These are phyloP conservation scores for Argyresthia albistria DNA, from an alignment of 2,888 invertebrate species.

Conservation along the genomic window DNA sequence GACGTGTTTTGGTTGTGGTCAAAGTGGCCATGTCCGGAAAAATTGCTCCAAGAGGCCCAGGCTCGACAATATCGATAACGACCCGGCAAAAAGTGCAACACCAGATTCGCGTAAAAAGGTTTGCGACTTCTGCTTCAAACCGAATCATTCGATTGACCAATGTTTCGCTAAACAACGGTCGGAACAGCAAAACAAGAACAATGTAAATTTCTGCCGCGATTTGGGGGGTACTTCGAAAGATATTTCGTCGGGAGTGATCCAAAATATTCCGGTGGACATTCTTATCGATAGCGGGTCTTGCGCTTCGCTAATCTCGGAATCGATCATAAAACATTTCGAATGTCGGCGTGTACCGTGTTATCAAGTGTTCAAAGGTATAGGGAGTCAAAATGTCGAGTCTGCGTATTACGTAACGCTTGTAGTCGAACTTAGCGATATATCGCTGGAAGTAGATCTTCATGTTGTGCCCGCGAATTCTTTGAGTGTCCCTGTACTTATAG, in stretches of 20 bases:
- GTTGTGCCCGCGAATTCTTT: slow-evolving; percentile 11
- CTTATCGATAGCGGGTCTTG: slow-evolving; percentile 9
- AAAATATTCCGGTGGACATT: slow-evolving; percentile 4
- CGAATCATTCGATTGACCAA: background rate
- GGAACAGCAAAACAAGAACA: background rate
- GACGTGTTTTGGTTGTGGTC: background rate
- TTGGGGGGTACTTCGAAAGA: background rate
- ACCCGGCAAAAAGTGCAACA: background rate
- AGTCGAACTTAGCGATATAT: slow-evolving; percentile 13
- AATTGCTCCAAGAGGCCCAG: background rate
- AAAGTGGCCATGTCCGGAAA: background rate
- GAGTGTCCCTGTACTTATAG: slow-evolving; percentile 14
- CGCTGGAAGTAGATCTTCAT: slow-evolving; percentile 15
- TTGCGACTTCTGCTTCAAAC: background rate
- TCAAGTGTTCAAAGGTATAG: slow-evolving; percentile 11
- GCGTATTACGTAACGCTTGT: slow-evolving; percentile 9
- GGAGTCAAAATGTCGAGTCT: slow-evolving; percentile 10
- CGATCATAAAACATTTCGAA: slow-evolving; percentile 12
- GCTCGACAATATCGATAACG: background rate
- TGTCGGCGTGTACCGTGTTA: slow-evolving; percentile 9
- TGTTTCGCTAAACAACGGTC: background rate
- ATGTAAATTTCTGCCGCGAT: background rate
- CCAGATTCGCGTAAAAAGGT: background rate
- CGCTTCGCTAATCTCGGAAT: slow-evolving; percentile 5
- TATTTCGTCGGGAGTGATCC: background rate